Percentiles rank a stretch among this genome's conserved stretches.
Evolutionary conservation across 2,888 invertebrate genomes (phyloP).

Genomic region (Monoplex corrugatus): DNA sequence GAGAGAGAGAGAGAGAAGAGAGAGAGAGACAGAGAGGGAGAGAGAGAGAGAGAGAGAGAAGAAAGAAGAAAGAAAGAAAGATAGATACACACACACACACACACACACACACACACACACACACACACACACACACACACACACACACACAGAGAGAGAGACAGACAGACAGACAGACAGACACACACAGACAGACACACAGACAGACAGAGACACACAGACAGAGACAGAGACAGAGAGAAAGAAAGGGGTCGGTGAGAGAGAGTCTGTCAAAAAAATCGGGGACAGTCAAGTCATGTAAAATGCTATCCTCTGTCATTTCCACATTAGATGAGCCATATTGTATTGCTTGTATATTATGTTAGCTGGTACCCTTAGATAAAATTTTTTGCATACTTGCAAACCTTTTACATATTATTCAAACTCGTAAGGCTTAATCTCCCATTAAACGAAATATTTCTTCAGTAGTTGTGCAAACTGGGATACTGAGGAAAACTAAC

Average conservation of each 20-base stretch:
- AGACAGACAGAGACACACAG: background rate
- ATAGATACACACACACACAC: background rate
- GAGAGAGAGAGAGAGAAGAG: background rate
- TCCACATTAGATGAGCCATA: too few species aligned
- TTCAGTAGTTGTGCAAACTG: too few species aligned
- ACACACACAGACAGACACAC: background rate
- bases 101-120: background rate
- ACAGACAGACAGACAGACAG: slow-evolving; percentile 3
- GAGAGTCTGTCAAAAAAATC: background rate
- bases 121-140: background rate
- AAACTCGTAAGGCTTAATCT: too few species aligned
- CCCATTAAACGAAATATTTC: too few species aligned
- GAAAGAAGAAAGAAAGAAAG: background rate
- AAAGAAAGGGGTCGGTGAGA: background rate
- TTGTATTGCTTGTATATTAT: too few species aligned
- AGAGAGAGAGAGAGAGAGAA: background rate
- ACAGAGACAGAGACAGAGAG: background rate
- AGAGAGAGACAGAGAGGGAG: background rate
- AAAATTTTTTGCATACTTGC: too few species aligned
- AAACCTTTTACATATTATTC: too few species aligned
- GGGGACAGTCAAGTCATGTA: background rate
- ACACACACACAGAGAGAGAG: background rate
- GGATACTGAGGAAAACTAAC: too few species aligned
- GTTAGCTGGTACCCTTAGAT: too few species aligned
- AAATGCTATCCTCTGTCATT: background rate